Conservation (phyloP, 2,888 invertebrate genomes). For the Drosophila fungiperda region DNA sequence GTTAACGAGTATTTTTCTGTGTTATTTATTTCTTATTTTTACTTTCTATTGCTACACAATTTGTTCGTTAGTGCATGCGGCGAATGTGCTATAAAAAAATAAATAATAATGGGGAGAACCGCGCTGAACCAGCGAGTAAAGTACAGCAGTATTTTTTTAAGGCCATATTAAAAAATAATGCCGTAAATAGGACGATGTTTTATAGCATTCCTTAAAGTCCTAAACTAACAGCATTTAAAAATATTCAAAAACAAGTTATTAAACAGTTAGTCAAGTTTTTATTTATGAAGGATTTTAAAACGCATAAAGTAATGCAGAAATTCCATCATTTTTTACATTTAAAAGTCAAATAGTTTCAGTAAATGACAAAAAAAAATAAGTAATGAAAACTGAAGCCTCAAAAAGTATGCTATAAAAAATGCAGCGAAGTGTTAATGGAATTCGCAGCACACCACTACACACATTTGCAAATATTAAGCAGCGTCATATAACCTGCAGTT, state of each 20-base stretch:
- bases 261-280: background rate
- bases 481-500: background rate
- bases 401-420: constrained; percentile 9
- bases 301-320: background rate
- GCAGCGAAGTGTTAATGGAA: background rate
- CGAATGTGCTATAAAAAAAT: background rate
- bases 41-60: constrained; percentile 9
- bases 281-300: background rate
- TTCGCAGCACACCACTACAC: background rate
- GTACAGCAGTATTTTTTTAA: background rate
- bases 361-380: background rate
- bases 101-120: background rate
- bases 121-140: constrained; percentile 1
- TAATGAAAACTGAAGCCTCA: background rate
- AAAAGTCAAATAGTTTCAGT: background rate
- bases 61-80: constrained; percentile 51
- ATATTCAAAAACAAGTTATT: background rate
- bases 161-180: background rate
- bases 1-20: constrained; percentile 14
- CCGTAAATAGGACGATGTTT: background rate
- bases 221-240: background rate
- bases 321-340: background rate
- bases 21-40: constrained; percentile 1
- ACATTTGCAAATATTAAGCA: background rate
- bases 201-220: constrained; percentile 2